Evolutionary conservation across 2,113 vertebrate species (phyloP).

Genomic region (Indri indri): DNA sequence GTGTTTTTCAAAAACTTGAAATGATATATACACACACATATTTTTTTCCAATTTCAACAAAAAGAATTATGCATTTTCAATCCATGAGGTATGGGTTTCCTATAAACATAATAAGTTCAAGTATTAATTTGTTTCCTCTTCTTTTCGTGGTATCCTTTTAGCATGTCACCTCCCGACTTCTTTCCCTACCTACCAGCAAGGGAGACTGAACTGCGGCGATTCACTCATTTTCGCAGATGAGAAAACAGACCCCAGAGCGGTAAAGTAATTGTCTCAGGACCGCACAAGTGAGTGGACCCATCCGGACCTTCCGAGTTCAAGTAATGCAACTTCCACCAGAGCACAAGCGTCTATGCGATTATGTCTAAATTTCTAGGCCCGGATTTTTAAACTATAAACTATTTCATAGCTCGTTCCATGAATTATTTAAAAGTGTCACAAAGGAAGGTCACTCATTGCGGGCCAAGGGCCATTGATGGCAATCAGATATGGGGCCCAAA

Average conservation of each 20-base stretch:
- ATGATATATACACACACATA: not conserved
- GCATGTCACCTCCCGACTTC: not conserved
- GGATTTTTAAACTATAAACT: not conserved
- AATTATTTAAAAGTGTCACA: constrained; percentile 33
- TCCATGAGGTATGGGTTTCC: not conserved
- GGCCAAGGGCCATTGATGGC: not conserved
- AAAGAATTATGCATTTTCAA: not conserved
- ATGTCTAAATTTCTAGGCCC: not conserved
- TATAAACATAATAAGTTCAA: not conserved
- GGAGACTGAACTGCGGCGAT: not conserved
- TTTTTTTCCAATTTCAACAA: not conserved
- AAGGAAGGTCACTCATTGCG: not conserved
- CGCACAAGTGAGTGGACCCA: not conserved
- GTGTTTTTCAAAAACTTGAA: not conserved
- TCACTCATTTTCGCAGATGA: not conserved
- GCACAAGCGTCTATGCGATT: not conserved
- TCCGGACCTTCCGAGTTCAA: not conserved
- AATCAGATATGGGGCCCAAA: not conserved
- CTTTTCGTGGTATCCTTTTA: not conserved
- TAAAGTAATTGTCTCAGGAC: not conserved
- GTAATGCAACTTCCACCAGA: not conserved
- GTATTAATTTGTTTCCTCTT: constrained; percentile 16
- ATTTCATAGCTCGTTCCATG: not conserved
- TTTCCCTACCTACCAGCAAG: not conserved
- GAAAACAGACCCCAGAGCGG: not conserved